These are phyloP conservation scores for Phrynocephalus forsythii DNA, from an alignment of 2,797 vertebrate genomes.

Conservation along the genomic window DNA sequence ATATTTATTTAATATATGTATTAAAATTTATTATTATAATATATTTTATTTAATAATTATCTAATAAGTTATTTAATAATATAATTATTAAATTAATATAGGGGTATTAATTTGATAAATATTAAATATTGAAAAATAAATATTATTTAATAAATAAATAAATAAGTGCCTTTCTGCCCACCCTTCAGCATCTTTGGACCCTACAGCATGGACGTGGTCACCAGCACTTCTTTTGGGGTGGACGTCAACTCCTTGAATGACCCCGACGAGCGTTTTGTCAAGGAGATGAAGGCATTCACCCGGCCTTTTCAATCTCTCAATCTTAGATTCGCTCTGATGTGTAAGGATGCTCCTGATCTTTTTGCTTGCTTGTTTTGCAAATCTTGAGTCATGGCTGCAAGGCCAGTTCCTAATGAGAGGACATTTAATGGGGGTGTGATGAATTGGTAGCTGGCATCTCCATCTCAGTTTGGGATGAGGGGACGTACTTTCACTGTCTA, in stretches of 20 bases:
- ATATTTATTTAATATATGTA: no score
- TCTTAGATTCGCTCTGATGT: conserved; percentile 40
- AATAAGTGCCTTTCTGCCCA: background rate
- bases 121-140: no score
- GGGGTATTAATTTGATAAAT: background rate
- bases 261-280: conserved; percentile 77
- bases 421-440: background rate
- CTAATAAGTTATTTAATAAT: no score
- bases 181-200: conserved; percentile 78
- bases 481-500: no score
- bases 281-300: conserved; percentile 79
- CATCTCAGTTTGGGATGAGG: no score
- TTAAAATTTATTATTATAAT: no score
- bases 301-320: conserved; percentile 67
- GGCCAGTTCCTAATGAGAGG: no score
- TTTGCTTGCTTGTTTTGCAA: background rate
- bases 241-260: conserved; percentile 84
- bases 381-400: background rate
- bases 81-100: no score
- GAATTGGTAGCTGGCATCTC: no score
- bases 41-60: no score
- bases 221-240: conserved; percentile 85
- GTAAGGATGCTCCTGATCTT: conserved; percentile 39
- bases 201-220: conserved; percentile 84
- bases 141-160: no score